Evolutionary conservation across 2,113 vertebrate species (phyloP).

Genomic region (Microtus ochrogaster): DNA sequence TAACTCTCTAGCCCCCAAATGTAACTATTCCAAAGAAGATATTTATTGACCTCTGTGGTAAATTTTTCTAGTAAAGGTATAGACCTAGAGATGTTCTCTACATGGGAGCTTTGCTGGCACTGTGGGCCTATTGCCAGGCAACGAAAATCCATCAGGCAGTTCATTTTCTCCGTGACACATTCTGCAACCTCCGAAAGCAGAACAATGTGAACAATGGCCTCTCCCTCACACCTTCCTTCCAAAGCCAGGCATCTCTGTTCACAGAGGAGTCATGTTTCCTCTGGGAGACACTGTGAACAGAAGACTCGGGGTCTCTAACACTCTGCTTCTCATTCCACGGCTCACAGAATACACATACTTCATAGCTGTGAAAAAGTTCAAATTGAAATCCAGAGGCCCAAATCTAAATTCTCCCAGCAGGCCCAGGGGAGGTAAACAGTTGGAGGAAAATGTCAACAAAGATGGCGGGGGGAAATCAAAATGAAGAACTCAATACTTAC

Average conservation of each 20-base stretch:
- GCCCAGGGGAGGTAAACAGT: neutral
- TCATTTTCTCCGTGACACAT: neutral
- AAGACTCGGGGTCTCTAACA: neutral
- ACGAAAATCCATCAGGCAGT: neutral
- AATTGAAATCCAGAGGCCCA: neutral
- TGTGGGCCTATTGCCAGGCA: neutral
- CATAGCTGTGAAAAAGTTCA: neutral
- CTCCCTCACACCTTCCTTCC: neutral
- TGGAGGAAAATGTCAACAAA: neutral
- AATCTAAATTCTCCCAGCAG: neutral
- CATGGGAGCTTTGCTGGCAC: neutral
- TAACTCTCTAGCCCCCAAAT: too few species aligned
- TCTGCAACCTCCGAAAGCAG: slow-evolving; percentile 12
- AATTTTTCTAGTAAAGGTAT: slow-evolving; percentile 16
- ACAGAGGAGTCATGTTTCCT: neutral
- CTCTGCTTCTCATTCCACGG: neutral
- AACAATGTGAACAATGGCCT: neutral
- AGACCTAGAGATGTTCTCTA: neutral
- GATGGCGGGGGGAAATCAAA: neutral
- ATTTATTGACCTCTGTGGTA: neutral
- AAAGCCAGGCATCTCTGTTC: neutral
- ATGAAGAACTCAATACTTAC: slow-evolving; percentile 67
- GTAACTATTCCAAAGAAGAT: neutral
- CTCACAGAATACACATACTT: neutral
- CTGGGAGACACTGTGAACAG: neutral